A percentile compares a stretch with the other conserved stretches of the same genome.
phyloP scores from a whole-genome alignment of 2,888 invertebrate genomes.

The Nomada hirtipes region DNA sequence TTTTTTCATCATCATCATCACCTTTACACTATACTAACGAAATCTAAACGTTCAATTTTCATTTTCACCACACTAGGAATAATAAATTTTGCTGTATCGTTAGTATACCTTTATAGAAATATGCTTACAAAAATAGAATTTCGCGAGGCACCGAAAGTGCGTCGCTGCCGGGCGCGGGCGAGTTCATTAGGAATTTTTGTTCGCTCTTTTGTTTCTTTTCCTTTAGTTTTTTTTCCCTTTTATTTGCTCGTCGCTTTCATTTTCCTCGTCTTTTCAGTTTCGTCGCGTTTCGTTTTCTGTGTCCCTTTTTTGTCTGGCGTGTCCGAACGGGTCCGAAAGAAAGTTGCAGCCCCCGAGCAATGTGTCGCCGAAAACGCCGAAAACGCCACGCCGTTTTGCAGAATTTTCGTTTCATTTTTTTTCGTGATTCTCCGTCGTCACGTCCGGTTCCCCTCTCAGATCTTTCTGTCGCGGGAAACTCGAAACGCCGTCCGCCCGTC shows the following conservation, averaged over 20 bases:
- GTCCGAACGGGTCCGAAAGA: conserved; percentile 55
- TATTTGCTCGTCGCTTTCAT: conserved; percentile 25
- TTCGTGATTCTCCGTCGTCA: conserved; percentile 9
- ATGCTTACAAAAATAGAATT: conserved; percentile 85
- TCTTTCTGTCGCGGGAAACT: conserved; percentile 36
- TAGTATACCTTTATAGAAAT: conserved; percentile 85
- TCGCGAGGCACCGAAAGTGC: conserved; percentile 83
- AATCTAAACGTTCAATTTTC: conserved; percentile 85
- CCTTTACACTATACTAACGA: conserved; percentile 84
- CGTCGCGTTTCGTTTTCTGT: conserved; percentile 5
- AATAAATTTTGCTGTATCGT: conserved; percentile 84
- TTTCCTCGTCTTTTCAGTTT: conserved; percentile 8
- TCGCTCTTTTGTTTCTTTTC: conserved; percentile 46
- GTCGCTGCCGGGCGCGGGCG: conserved; percentile 80
- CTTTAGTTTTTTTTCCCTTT: conserved; percentile 15
- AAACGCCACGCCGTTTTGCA: conserved; percentile 15
- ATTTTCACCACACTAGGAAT: conserved; percentile 84
- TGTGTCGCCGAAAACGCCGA: conserved; percentile 24
- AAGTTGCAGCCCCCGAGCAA: conserved; percentile 16
- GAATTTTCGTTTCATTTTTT: conserved; percentile 7
- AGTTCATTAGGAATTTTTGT: conserved; percentile 73
- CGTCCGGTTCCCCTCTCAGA: not conserved
- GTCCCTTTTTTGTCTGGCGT: conserved; percentile 15
- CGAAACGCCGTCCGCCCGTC: conserved; percentile 41
- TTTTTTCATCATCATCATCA: conserved; percentile 74